phyloP scores from a whole-genome alignment of 2,797 vertebrate species.

The Tapera naevia region DNA sequence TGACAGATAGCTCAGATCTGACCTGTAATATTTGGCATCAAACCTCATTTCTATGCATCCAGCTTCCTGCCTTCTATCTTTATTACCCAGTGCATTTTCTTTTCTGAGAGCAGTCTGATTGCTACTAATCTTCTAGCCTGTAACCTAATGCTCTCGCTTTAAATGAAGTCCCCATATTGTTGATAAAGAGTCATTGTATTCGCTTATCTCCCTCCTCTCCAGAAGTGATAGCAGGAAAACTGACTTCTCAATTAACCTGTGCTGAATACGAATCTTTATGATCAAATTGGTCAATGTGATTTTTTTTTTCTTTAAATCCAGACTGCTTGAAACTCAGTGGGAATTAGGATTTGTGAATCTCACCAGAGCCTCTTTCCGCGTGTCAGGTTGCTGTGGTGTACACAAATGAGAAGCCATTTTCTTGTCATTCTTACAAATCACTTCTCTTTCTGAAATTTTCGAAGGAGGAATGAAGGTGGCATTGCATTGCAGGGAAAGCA shows the following conservation, averaged over 20 bases:
- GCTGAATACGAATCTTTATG: constrained; percentile 48
- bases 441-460: constrained; percentile 48
- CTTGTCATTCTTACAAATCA: constrained; percentile 53
- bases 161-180: constrained; percentile 57
- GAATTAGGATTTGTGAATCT: constrained; percentile 19
- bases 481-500: not conserved
- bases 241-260: constrained; percentile 65
- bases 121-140: constrained; percentile 58
- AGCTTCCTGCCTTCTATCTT: constrained; percentile 51
- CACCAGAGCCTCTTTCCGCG: not conserved
- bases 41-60: constrained; percentile 58
- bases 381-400: constrained; percentile 10
- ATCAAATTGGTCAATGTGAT: not conserved
- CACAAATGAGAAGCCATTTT: constrained; percentile 59
- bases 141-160: constrained; percentile 60
- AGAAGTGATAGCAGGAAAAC: constrained; percentile 52
- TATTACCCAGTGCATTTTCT: constrained; percentile 57
- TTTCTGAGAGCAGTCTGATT: constrained; percentile 47
- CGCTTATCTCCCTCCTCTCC: constrained; percentile 56
- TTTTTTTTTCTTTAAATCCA: not conserved
- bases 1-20: constrained; percentile 47
- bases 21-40: constrained; percentile 48
- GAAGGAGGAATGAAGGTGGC: not conserved
- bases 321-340: not conserved
- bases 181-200: constrained; percentile 63